Percentiles rank a stretch among this genome's conserved stretches.
Conservation (phyloP, 2,797 vertebrate species). For the Linurgus olivaceus region DNA sequence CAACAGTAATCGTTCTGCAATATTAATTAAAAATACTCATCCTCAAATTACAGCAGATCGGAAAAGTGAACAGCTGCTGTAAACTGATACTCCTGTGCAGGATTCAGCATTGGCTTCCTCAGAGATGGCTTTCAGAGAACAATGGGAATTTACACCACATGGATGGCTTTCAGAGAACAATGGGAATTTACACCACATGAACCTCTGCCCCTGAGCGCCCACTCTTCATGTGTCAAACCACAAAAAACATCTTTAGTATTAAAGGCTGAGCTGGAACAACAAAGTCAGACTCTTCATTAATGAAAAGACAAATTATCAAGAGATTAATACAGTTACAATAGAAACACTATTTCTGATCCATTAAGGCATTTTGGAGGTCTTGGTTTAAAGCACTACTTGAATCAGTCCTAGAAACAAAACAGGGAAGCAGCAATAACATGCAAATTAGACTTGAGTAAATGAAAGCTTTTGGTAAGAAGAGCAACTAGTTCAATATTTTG, state of each 20-base stretch:
- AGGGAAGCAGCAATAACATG: background rate
- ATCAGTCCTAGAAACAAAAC: background rate
- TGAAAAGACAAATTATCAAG: background rate
- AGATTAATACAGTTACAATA: background rate
- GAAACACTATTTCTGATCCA: background rate
- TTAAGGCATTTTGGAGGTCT: background rate
- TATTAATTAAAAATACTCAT: background rate
- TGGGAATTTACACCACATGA: background rate
- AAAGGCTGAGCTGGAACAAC: background rate
- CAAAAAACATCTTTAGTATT: background rate
- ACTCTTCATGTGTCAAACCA: background rate
- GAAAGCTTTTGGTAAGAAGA: background rate
- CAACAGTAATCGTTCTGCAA: background rate
- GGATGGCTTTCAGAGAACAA: background rate
- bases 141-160: background rate
- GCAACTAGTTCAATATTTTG: background rate
- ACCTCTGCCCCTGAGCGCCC: background rate
- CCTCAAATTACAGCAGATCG: rapidly evolving
- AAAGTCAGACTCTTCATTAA: background rate
- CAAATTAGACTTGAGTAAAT: background rate
- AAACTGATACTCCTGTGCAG: background rate
- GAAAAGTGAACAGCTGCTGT: background rate
- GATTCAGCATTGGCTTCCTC: background rate
- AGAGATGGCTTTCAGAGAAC: background rate
- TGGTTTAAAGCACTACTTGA: background rate